Conservation (phyloP, 1,140 invertebrate genomes). For the Bombus picipes region DNA sequence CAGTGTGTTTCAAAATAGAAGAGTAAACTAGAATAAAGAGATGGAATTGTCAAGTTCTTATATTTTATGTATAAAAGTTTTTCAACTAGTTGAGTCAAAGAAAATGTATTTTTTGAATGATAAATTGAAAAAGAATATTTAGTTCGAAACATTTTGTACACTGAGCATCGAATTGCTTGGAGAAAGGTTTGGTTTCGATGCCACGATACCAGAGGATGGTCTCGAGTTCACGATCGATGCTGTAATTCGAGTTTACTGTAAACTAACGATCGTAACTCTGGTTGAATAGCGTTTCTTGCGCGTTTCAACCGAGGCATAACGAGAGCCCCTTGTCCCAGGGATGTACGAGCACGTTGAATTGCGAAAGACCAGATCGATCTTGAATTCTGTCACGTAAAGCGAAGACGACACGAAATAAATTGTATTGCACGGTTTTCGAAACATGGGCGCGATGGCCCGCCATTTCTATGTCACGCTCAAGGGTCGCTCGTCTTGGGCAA, state of each 20-base stretch:
- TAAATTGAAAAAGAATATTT: background rate
- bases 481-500: background rate
- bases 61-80: no score
- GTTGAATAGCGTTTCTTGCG: background rate
- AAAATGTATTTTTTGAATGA: rapidly evolving
- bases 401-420: constrained; percentile 13
- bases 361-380: background rate
- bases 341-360: constrained; percentile 5
- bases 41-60: no score
- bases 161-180: rapidly evolving
- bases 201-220: background rate
- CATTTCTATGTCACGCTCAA: background rate
- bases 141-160: background rate
- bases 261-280: background rate
- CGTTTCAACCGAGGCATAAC: background rate
- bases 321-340: constrained; percentile 19
- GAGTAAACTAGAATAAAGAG: no score
- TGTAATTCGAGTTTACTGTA: background rate
- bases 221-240: background rate
- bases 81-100: no score
- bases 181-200: background rate
- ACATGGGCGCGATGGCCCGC: background rate
- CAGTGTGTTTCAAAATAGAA: background rate
- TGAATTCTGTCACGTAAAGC: constrained; percentile 13
- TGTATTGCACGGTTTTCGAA: background rate